phyloP scores from a whole-genome alignment of 2,888 invertebrate genomes.

The Deroplatys truncata region DNA sequence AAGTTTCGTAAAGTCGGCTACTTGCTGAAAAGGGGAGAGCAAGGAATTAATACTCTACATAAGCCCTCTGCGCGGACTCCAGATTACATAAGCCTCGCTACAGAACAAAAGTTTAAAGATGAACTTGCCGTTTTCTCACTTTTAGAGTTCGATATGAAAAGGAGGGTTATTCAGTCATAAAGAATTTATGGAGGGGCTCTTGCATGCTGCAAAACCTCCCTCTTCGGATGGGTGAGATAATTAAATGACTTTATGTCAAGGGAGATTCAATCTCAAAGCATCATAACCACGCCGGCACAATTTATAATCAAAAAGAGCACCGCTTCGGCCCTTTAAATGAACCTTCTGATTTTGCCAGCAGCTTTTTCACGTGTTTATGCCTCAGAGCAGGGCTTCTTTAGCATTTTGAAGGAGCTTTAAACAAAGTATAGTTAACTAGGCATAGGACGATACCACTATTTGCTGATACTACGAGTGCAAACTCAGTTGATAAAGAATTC shows the following conservation, averaged over 20 bases:
- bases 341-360: too few relatives aligned
- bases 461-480: too few relatives aligned
- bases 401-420: too few relatives aligned
- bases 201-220: neutral
- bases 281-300: neutral
- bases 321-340: neutral
- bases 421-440: too few relatives aligned
- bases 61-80: neutral
- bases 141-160: neutral
- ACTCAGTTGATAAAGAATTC: too few relatives aligned
- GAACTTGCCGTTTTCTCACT: conserved; percentile 1
- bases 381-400: too few relatives aligned
- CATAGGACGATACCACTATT: too few relatives aligned
- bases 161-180: neutral
- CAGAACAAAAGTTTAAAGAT: conserved; percentile 9
- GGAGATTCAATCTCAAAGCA: neutral
- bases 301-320: neutral
- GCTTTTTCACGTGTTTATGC: too few relatives aligned
- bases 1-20: conserved; percentile 7
- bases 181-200: neutral
- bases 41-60: neutral
- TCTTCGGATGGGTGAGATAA: neutral
- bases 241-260: neutral
- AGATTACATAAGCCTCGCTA: neutral
- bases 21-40: neutral